Base-by-base conservation (phyloP, 1,140 invertebrate species). In the Nephila pilipes region DNA sequence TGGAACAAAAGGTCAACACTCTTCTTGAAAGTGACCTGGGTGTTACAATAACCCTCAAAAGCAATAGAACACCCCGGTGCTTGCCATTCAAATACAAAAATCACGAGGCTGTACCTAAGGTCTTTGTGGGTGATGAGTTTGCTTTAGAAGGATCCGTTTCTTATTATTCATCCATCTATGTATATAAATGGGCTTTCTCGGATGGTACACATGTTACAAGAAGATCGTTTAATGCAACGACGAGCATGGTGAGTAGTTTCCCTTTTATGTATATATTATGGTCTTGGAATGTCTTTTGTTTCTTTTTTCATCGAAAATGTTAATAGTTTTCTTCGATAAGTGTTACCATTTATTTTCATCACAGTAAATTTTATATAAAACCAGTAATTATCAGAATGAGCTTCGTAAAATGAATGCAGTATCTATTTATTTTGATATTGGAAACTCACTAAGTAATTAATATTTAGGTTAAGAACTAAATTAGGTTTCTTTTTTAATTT, bases 111-210 rank as follows among this genome's bases (percentile, higher is more conserved):
- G 32, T 54, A 8, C 36, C 22, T 0, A 54, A 1, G 2, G 58
- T 69, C 12, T 92, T 69, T 32, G n/a, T 69, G n/a, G 80, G 55
- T n/a, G 22, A 60, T 2, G 90, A 92, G 46, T 18, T 92, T 4
- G 3, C 32, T 2, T 65, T 92, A 0, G 29, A 65, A 20, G 80
- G 29, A 22, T 65, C 58, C 25, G 57, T 85, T 10, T 54, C 20
- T 29, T 60, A 36, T 29, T 22, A 14, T 10, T n/a, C 22, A 20
- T 22, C 38, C n/a, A 85, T 29, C 29, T 57, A 29, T 29, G 29
- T 20, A 0, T 85, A 83, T 54, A 18, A 1, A 22, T 92, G 90
- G 90, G 16, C 29, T 0, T 55, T 92, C 12, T 32, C 57, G 1
- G 90, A 57, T 92, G 81, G 81, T 5, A 57, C 58, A 5, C 1